phyloP scores from a whole-genome alignment of 1,140 invertebrate species.

The Drepana arcuata region DNA sequence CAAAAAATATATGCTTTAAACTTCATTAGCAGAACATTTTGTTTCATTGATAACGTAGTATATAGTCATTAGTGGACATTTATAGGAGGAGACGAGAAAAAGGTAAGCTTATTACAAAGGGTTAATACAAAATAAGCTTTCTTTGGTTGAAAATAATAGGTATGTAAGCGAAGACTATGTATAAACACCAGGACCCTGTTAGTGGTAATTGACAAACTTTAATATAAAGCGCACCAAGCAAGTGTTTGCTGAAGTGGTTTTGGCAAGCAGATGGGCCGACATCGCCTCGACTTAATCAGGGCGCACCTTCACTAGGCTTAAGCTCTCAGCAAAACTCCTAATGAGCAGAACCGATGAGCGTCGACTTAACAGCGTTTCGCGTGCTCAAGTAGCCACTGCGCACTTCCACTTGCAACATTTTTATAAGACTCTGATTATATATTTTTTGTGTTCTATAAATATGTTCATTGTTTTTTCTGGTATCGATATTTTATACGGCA shows the following conservation, averaged over 20 bases:
- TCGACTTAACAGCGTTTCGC: conserved; percentile 26
- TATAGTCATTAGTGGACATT: no score
- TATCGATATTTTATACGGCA: no score
- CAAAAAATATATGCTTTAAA: no score
- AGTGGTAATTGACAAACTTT: conserved; percentile 37
- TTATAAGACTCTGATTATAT: no score
- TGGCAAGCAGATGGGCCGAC: conserved; percentile 43
- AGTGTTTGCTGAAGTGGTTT: conserved; percentile 46
- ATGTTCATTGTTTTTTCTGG: no score
- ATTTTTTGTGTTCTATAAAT: no score
- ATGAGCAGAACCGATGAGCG: conserved; percentile 47
- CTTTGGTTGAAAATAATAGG: conserved; percentile 18
- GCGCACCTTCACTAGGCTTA: conserved; percentile 46
- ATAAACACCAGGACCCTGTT: conserved; percentile 26
- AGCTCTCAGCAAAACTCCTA: conserved; percentile 42
- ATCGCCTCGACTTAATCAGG: conserved; percentile 48
- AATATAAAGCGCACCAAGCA: conserved; percentile 32
- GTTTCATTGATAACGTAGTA: no score
- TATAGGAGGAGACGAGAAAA: no score
- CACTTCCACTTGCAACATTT: no score
- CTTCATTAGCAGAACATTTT: no score
- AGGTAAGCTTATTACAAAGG: no score
- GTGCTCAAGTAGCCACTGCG: conserved; percentile 12
- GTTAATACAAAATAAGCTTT: no score
- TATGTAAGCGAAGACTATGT: conserved; percentile 16